Percentiles rank a stretch among this genome's conserved stretches.
phyloP scores from a whole-genome alignment of 2,797 vertebrate genomes.

The Manis javanica region DNA sequence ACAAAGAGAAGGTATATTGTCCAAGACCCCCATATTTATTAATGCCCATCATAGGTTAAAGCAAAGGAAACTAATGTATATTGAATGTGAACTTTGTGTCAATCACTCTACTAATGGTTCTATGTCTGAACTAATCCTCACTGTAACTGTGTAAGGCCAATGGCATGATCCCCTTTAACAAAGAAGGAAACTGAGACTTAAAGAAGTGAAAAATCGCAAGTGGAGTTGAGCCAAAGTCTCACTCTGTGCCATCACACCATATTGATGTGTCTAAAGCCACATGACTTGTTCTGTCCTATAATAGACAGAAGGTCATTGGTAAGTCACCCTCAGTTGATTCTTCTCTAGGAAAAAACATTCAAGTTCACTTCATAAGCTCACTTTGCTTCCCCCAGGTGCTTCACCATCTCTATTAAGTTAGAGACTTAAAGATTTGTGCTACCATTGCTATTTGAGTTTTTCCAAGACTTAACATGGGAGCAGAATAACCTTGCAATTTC shows the following conservation, averaged over 20 bases:
- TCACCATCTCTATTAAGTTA: not conserved
- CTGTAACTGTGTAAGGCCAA: not conserved
- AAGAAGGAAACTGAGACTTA: not conserved
- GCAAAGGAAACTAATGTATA: not conserved
- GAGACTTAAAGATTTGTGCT: not conserved
- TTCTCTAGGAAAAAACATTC: slow-evolving; percentile 20
- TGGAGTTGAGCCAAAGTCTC: not conserved
- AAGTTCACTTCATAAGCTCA: not conserved
- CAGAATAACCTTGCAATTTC: not conserved
- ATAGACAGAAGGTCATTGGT: not conserved
- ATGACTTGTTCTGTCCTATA: not conserved
- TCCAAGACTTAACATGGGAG: not conserved
- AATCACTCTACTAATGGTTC: not conserved
- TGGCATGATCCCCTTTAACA: not conserved
- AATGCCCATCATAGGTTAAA: not conserved
- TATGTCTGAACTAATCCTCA: not conserved
- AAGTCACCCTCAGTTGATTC: not conserved
- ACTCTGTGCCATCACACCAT: not conserved
- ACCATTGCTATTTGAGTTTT: not conserved
- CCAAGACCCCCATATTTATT: not conserved
- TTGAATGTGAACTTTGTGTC: not conserved
- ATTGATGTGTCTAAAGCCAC: not conserved
- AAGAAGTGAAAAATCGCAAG: not conserved
- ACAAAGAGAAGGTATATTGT: not conserved
- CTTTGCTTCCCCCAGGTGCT: not conserved